Base-by-base conservation (phyloP, 2,797 vertebrate species). In the Phrynocephalus forsythii region DNA sequence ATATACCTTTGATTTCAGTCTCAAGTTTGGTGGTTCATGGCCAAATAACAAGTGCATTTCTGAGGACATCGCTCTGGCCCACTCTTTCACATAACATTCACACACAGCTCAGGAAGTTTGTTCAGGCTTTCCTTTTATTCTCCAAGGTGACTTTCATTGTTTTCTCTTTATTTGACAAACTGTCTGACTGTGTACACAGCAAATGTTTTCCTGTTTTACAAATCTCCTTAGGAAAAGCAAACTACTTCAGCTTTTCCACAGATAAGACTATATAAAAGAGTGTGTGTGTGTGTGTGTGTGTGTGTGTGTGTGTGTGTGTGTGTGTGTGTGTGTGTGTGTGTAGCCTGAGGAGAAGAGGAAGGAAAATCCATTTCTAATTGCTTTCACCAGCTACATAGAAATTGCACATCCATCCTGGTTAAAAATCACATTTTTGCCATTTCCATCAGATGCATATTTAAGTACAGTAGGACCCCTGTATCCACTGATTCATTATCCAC, bases 91-190 rank as follows among this genome's bases (percentile, higher is more conserved):
- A 44, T 44, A 44, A 44, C 38, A 44, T 44, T 44, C 38, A 44
- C 38, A 44, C 76, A 82, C 13, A 18, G 60, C 60, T 18, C 84
- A 72, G 88, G 91, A 56, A 78, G 0, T 85, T 91, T 76, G 89
- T 48, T 88, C 60, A 88, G 83, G 78, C 85, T 85, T 81, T 75
- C 56, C n/a, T 52, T 66, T 30, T 11, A 9, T n/a, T 38, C 38
- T 81, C 44, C 90, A 90, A 7, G 50, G 11, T 92, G 87, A 88
- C 24, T 80, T 13, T 50, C 2, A 3, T 9, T n/a, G 9, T 24
- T 67, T 85, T 91, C 66, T 89, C n/a, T 84, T 86, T 50, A 77
- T 24, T 78, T 77, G 86, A 2, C 6, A 1, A 91, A 86, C 83
- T 50, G 3, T 81, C 80, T 84, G 85, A 1, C 60, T 91, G 28